Conservation (phyloP, 2,797 vertebrate species). For the Oreonectes daqikongensis region DNA sequence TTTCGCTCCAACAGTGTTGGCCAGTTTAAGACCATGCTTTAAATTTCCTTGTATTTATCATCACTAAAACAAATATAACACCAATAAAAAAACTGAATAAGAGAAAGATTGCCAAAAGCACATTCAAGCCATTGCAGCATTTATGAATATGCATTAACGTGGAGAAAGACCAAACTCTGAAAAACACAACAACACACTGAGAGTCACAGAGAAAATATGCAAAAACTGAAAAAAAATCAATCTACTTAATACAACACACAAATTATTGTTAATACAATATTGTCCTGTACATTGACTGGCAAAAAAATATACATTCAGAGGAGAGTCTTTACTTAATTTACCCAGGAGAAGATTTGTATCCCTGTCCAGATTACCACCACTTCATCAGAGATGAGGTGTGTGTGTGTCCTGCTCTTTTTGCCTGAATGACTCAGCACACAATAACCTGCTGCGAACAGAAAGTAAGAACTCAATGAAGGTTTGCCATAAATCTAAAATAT, state of each 20-base stretch:
- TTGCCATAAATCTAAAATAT: conserved; percentile 51
- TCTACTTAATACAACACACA: neutral
- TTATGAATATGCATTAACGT: neutral
- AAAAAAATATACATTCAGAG: too few species aligned
- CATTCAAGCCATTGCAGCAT: neutral
- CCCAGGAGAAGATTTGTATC: too few species aligned
- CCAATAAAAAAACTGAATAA: neutral
- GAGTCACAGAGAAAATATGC: too few species aligned
- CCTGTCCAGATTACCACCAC: neutral
- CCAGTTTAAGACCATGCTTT: neutral
- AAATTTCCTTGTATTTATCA: neutral
- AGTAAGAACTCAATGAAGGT: conserved; percentile 58
- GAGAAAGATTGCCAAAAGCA: neutral
- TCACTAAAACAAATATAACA: conserved; percentile 30
- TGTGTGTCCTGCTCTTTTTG: conserved; percentile 42
- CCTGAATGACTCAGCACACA: conserved; percentile 68
- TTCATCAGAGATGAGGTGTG: conserved; percentile 19
- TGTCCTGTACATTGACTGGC: neutral
- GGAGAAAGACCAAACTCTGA: neutral
- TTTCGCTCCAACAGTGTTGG: neutral
- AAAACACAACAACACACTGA: neutral
- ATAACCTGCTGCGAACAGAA: conserved; percentile 45
- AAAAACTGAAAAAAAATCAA: neutral
- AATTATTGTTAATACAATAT: neutral
- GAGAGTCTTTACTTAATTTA: too few species aligned